Evolutionary conservation across 2,113 vertebrate genomes (phyloP), one percentile per base, ranked within the genome.

Genomic region (Theristicus caerulescens): DNA sequence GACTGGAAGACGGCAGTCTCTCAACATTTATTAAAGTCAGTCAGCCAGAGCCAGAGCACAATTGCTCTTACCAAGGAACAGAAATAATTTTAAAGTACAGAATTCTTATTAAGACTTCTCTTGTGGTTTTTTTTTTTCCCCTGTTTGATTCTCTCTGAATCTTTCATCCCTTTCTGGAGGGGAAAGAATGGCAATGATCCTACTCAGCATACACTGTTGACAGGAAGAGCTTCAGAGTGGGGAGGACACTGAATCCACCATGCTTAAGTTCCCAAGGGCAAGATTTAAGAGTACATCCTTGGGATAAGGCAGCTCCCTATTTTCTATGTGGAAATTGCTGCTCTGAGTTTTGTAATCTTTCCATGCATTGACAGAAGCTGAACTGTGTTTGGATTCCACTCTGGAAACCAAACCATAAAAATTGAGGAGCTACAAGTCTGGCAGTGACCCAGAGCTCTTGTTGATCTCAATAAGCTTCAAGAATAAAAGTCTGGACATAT

Each of bases 221-320:
- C 46, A 76, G 44, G 18, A 69, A 40, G 44, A 72, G 19, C 20
- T 85, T 72, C 66, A 52, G 61, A 44, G 12, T 25, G 19, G 27
- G 21, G 22, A 71, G 51, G 42, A 38, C 5, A 11, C 4, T 51
- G 66, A 92, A 85, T 61, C 26, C 78, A 40, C 65, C 0, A 0
- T 42, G 32, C n/a, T 85, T 42, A 47, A 51, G 4, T 26, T 94
- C 49, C 85, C 70, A 55, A 91, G 36, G 26, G 57, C 25, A 85
- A 47, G 78, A 55, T 67, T 90, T 84, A 42, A 32, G 11, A 64
- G 38, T 2, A 6, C 22, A 78, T 52, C 42, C 47, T 55, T 40
- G 52, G 54, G 79, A 79, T 76, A 44, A 91, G 44, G 32, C 66
- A 69, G 57, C 5, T 90, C 52, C 61, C 29, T 65, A 5, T 40